phyloP scores from a whole-genome alignment of 2,797 vertebrate species.

The Xyrichtys novacula region DNA sequence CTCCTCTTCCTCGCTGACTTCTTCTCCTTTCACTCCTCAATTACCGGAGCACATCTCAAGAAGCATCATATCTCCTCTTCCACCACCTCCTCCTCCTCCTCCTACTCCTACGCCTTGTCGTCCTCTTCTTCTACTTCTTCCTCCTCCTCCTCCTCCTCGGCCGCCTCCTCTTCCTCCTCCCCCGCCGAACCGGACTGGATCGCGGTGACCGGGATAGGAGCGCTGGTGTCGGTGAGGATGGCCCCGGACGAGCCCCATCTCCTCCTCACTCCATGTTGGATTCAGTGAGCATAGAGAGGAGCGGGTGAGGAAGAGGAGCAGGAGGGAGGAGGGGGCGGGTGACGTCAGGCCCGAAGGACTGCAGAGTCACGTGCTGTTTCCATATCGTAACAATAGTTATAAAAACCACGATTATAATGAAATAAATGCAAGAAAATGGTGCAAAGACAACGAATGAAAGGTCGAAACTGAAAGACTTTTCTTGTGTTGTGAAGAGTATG shows the following conservation, averaged over 20 bases:
- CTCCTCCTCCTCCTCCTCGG: constrained; percentile 15
- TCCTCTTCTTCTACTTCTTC: constrained; percentile 16
- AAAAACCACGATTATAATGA: not conserved
- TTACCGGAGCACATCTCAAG: constrained; percentile 41
- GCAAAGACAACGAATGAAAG: too few species aligned
- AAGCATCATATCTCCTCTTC: constrained; percentile 36
- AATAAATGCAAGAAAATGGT: not conserved
- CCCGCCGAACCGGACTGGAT: constrained; percentile 36
- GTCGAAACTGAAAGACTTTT: too few species aligned
- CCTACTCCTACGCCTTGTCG: constrained; percentile 19
- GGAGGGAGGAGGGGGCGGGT: constrained; percentile 66
- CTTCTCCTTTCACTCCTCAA: constrained; percentile 38
- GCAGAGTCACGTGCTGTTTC: constrained; percentile 72
- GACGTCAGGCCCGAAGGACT: constrained; percentile 88
- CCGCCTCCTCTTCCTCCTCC: constrained; percentile 51
- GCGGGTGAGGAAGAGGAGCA: constrained; percentile 2
- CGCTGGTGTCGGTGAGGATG: constrained; percentile 82
- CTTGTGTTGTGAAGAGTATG: too few species aligned
- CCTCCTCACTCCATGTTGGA: constrained; percentile 89
- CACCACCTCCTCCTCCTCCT: constrained; percentile 5
- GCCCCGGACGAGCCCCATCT: constrained; percentile 91
- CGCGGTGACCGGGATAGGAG: constrained; percentile 60
- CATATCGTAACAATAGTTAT: constrained; percentile 4
- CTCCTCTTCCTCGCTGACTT: too few species aligned
- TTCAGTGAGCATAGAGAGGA: constrained; percentile 58